Evolutionary conservation across 1,140 invertebrate genomes (phyloP).

Genomic region (Lepidostoma basale): DNA sequence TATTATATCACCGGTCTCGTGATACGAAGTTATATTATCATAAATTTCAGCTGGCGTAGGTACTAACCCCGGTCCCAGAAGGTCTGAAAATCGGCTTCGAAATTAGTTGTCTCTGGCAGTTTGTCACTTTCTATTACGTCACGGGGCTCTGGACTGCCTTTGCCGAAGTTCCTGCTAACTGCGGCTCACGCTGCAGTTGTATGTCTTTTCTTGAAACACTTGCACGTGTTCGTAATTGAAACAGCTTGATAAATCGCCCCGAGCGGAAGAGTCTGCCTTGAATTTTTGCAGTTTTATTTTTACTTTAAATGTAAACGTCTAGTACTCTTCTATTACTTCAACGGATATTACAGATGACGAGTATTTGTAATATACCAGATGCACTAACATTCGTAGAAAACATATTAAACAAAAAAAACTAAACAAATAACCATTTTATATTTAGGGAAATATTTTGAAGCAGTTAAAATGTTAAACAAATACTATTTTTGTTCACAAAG

Average conservation of each 20-base stretch:
- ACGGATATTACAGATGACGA: too few relatives aligned
- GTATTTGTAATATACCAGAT: too few relatives aligned
- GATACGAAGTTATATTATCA: conserved; percentile 12
- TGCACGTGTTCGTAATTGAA: conserved; percentile 32
- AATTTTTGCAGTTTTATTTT: too few relatives aligned
- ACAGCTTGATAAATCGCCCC: conserved; percentile 31
- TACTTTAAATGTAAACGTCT: too few relatives aligned
- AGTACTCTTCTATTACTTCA: too few relatives aligned
- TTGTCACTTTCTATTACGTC: not conserved
- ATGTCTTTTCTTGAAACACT: conserved; percentile 16
- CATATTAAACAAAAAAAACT: too few relatives aligned
- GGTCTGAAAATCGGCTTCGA: conserved; percentile 23
- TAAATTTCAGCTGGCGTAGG: not conserved
- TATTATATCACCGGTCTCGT: not conserved
- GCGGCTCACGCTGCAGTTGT: not conserved
- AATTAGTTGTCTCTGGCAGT: conserved; percentile 20
- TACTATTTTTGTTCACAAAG: too few relatives aligned
- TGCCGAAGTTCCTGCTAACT: conserved; percentile 13
- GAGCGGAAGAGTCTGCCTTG: not conserved
- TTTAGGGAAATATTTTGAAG: too few relatives aligned
- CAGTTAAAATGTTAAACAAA: too few relatives aligned
- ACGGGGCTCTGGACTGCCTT: not conserved
- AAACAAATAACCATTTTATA: too few relatives aligned
- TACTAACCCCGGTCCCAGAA: not conserved
- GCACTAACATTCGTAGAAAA: too few relatives aligned